Percentiles rank a stretch among this genome's conserved stretches.
Evolutionary conservation across 2,113 vertebrate species (phyloP).

Genomic region (Chlamydotis undulata): DNA sequence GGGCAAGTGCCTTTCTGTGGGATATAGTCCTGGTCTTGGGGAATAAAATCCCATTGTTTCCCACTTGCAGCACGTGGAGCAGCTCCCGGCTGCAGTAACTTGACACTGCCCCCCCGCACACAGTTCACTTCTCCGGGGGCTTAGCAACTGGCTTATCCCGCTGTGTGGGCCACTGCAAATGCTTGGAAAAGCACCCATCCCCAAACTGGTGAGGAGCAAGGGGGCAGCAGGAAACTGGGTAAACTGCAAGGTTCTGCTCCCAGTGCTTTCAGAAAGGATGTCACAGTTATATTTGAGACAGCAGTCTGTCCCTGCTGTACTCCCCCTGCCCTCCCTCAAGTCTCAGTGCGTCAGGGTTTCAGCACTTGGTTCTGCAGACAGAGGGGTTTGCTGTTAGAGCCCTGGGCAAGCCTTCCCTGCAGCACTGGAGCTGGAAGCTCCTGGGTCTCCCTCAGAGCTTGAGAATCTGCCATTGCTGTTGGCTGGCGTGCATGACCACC

Average conservation of each 20-base stretch:
- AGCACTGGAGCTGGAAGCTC: not conserved
- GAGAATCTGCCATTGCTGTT: not conserved
- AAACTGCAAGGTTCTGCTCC: not conserved
- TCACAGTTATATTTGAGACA: not conserved
- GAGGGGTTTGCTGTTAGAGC: not conserved
- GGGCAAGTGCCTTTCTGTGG: not conserved
- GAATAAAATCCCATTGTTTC: slow-evolving; percentile 61
- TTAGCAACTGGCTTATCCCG: slow-evolving; percentile 26
- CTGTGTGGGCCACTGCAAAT: not conserved
- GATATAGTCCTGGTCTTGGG: not conserved
- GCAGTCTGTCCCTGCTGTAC: not conserved
- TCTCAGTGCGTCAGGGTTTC: accelerated
- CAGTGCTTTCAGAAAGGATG: not conserved
- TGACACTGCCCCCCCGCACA: not conserved
- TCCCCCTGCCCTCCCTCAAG: not conserved
- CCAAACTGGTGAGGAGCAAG: not conserved
- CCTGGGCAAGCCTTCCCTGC: not conserved
- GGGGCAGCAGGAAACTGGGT: not conserved
- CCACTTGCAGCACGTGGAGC: not conserved
- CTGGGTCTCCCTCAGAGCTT: accelerated
- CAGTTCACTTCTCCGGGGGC: not conserved
- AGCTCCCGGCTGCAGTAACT: slow-evolving; percentile 35
- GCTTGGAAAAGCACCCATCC: not conserved
- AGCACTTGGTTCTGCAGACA: not conserved
- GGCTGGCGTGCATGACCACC: not conserved